These are phyloP conservation scores for Nyctibius bracteatus DNA, from an alignment of 2,113 vertebrate genomes.

Conservation along the genomic window DNA sequence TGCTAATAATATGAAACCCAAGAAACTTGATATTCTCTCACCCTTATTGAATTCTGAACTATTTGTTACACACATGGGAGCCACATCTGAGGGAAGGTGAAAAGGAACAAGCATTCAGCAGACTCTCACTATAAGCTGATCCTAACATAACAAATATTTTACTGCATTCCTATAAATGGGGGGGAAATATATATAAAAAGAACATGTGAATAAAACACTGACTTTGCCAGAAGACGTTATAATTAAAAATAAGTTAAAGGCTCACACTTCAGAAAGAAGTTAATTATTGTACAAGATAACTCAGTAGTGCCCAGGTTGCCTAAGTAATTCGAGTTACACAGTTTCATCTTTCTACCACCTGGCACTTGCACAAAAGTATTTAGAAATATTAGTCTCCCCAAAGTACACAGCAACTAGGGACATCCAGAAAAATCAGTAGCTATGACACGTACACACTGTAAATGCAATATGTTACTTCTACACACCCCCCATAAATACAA, in stretches of 20 bases:
- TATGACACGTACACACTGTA: background rate
- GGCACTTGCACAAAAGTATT: background rate
- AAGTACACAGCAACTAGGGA: background rate
- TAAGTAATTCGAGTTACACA: background rate
- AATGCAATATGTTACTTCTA: background rate
- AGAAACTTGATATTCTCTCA: background rate
- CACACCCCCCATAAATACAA: background rate
- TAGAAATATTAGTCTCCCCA: background rate
- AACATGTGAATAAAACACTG: background rate
- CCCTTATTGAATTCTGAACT: background rate
- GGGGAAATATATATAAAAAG: accelerated
- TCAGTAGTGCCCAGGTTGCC: background rate
- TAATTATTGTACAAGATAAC: background rate
- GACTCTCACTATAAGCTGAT: background rate
- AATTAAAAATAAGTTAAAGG: background rate
- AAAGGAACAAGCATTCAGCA: background rate
- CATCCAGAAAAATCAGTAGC: background rate
- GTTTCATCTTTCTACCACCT: background rate
- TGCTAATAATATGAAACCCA: background rate
- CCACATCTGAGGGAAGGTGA: background rate
- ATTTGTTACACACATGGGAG: background rate
- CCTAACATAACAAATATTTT: background rate
- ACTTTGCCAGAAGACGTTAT: background rate
- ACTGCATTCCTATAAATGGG: accelerated
- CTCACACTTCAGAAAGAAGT: background rate